These are phyloP conservation scores for Limenitis camilla DNA, from an alignment of 2,888 invertebrate genomes.

Conservation along the genomic window DNA sequence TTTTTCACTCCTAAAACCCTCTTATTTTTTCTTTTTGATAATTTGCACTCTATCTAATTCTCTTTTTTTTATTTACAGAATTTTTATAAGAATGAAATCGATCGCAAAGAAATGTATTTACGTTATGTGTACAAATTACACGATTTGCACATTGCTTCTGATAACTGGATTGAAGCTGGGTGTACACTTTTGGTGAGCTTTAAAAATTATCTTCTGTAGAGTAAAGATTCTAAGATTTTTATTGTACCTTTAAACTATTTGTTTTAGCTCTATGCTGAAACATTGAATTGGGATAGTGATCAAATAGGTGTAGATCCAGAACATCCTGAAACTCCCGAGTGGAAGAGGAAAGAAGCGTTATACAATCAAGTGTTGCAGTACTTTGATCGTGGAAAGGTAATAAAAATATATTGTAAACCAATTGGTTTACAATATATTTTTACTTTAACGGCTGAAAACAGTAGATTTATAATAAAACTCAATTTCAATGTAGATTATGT, in stretches of 20 bases:
- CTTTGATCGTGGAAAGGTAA: conserved; percentile 93
- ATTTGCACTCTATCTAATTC: no score
- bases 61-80: conserved; percentile 74
- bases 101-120: conserved; percentile 95
- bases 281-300: conserved; percentile 87
- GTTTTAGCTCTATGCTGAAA: conserved; percentile 87
- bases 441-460: no score
- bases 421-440: no score
- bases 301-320: conserved; percentile 78
- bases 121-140: conserved; percentile 95
- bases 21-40: no score
- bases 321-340: conserved; percentile 86
- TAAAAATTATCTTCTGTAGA: background rate
- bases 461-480: no score
- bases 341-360: conserved; percentile 91
- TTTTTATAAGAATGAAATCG: conserved; percentile 96
- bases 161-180: conserved; percentile 95
- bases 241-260: background rate
- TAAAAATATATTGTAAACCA: no score
- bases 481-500: no score
- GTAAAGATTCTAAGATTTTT: background rate
- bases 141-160: conserved; percentile 91
- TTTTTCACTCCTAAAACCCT: no score
- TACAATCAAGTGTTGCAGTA: conserved; percentile 93
- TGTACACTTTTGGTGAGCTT: conserved; percentile 84